Evolutionary conservation across 2,113 vertebrate genomes (phyloP), one percentile per base, ranked within the genome.

Genomic region (Pelodiscus sinensis): DNA sequence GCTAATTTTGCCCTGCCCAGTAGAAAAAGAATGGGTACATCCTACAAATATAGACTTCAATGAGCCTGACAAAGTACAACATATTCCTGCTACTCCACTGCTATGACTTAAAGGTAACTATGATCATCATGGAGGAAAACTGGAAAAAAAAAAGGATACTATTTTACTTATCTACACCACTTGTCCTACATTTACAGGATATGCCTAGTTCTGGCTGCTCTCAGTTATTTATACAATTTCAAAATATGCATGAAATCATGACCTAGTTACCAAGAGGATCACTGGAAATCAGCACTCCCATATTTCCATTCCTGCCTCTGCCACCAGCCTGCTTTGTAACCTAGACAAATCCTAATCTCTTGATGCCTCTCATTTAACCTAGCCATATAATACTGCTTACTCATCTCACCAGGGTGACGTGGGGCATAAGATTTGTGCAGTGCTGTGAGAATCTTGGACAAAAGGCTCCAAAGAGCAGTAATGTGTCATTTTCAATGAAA

Each of bases 181-280:
- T 31, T 31, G 15, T 15, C 51, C 51, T 21, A 93, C 8, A 27
- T 55, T 83, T 81, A 11, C 22, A 27, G 73, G 14, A 82, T 71
- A 85, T n/a, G 14, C 24, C 6, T 8, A 25, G 60, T 80, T 96
- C 83, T 25, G 71, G 3, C 31, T 73, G 29, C 65, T 89, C 85
- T 5, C 57, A 87, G 87, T 73, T 79, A 73, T 81, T 58, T 0
- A 11, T 50, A 19, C 1, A 5, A 58, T 93, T 86, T 51, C 85
- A 84, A 84, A 5, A 73, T 0, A 0, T 82, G 2, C 1, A 6
- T 50, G 73, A 44, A 79, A 90, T 16, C 18, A 0, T 12, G 50
- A 90, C 44, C 27, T 87, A 92, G 44, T 4, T 82, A 38, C 50
- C 10, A 52, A 38, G 55, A 29, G 54, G 71, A 13, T 3, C 27